phyloP scores from a whole-genome alignment of 1,140 invertebrate genomes.

The Euura saliciscinereae region DNA sequence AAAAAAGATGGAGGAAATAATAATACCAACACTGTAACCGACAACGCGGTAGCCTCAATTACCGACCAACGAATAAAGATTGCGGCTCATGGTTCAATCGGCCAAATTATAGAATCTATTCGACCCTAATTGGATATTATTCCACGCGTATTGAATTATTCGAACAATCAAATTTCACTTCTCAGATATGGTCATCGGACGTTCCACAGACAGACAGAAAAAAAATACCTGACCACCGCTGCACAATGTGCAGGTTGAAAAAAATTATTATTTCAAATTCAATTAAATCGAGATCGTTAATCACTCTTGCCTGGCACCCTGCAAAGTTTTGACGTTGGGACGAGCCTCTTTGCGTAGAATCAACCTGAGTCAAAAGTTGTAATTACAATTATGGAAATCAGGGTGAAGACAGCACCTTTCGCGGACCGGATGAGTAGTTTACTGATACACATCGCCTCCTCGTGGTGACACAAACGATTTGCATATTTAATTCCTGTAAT shows the following conservation, averaged over 20 bases:
- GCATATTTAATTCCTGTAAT: constrained; percentile 51
- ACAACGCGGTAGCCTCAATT: constrained; percentile 32
- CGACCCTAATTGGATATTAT: constrained; percentile 51
- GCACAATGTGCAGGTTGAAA: no score
- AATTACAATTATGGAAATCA: constrained; percentile 46
- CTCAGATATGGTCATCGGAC: background rate
- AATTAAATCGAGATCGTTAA: no score
- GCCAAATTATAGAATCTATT: constrained; percentile 52
- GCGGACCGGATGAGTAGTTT: constrained; percentile 29
- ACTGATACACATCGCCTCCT: constrained; percentile 34
- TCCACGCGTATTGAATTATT: constrained; percentile 38
- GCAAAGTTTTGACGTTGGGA: no score
- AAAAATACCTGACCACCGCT: no score
- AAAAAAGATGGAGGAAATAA: no score
- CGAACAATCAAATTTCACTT: constrained; percentile 27
- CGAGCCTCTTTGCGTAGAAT: no score
- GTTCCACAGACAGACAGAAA: no score
- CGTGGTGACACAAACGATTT: constrained; percentile 51
- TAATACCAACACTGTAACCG: background rate
- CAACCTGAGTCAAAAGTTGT: constrained; percentile 38
- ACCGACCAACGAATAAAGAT: constrained; percentile 28
- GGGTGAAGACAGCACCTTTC: constrained; percentile 6
- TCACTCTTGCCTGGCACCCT: no score
- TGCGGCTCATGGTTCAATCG: constrained; percentile 41
- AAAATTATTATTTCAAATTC: no score